Percentiles rank a stretch among this genome's conserved stretches.
These are phyloP conservation scores for Aythya baeri DNA, from an alignment of 2,113 vertebrate species.

Conservation along the genomic window DNA sequence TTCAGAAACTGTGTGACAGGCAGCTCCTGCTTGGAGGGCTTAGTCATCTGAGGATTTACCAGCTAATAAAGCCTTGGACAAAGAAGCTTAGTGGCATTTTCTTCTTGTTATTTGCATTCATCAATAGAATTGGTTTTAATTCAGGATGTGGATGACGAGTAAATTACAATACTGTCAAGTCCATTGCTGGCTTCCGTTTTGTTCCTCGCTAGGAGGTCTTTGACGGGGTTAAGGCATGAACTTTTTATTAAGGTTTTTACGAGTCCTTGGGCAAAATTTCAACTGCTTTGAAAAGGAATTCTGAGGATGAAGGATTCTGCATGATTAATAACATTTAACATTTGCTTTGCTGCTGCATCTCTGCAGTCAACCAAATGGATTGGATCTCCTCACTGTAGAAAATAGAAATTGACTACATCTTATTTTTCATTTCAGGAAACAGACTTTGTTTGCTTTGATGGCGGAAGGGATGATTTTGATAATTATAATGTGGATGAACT, in stretches of 20 bases:
- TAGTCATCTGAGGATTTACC: background rate
- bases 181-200: background rate
- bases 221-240: background rate
- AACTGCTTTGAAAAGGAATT: background rate
- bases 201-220: background rate
- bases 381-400: background rate
- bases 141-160: background rate
- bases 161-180: background rate
- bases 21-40: background rate
- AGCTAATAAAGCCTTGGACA: background rate
- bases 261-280: background rate
- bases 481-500: slow-evolving; percentile 87
- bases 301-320: background rate
- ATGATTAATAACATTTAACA: background rate
- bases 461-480: slow-evolving; percentile 88
- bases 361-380: background rate
- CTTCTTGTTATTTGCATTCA: background rate
- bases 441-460: slow-evolving; percentile 95
- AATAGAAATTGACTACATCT: background rate
- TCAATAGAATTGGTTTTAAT: background rate
- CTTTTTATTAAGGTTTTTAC: background rate
- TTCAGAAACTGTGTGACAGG: background rate
- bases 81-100: background rate
- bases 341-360: background rate
- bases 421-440: slow-evolving; percentile 85